Evolutionary conservation across 2,797 vertebrate genomes (phyloP).

Genomic region (Rhinichthys osculus): DNA sequence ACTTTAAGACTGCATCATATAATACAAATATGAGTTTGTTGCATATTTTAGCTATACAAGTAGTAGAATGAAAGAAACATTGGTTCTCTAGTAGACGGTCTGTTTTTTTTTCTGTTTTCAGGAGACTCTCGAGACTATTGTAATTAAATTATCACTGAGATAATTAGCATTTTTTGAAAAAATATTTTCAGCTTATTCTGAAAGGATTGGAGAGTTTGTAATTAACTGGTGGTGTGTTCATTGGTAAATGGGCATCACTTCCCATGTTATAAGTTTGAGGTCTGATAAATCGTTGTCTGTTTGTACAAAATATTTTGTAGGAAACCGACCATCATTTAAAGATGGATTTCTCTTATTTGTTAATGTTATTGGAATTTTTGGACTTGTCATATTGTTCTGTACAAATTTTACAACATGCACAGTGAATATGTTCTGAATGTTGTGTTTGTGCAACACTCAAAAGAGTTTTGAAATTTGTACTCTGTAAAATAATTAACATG

Average conservation of each 20-base stretch:
- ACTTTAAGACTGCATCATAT: slow-evolving; percentile 10
- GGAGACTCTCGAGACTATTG: slow-evolving; percentile 1
- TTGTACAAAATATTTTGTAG: slow-evolving; percentile 1
- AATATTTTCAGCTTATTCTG: slow-evolving; percentile 11
- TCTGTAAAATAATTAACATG: neutral
- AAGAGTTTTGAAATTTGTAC: neutral
- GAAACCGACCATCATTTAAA: neutral
- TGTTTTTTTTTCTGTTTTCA: neutral
- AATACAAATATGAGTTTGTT: slow-evolving; percentile 1
- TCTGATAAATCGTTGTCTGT: neutral
- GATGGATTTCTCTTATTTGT: neutral
- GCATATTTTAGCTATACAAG: neutral
- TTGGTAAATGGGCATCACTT: neutral
- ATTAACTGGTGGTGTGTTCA: neutral
- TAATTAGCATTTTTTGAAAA: too few species aligned
- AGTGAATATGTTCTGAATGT: neutral
- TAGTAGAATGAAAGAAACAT: neutral
- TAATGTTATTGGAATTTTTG: neutral
- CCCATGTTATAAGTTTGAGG: neutral
- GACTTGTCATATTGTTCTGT: neutral
- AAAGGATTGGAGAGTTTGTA: neutral
- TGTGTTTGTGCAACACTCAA: neutral
- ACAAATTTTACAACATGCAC: neutral
- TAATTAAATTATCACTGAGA: neutral
- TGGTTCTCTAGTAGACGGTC: neutral